Base-by-base conservation (phyloP, 2,113 vertebrate species). In the Bettongia penicillata region DNA sequence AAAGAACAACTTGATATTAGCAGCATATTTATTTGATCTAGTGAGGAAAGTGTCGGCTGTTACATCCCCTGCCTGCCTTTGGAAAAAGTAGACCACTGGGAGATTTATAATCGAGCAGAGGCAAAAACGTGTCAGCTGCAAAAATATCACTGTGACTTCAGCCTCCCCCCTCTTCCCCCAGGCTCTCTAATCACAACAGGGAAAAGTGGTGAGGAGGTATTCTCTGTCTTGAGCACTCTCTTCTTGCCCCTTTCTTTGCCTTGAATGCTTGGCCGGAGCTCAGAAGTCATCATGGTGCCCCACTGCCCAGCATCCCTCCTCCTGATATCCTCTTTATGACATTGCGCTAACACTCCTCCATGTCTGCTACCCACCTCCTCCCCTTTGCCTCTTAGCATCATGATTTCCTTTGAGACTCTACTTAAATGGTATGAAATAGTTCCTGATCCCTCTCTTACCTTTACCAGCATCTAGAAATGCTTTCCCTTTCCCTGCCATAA, bases 71-170 rank as follows among this genome's bases (percentile, higher is more conserved):
- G 51, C 77, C 68, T 43, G 49, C 50, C 43, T 50, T 53, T 43
- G 51, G 57, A 43, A 93, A 89, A 84, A 89, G 68, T 89, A 89
- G 50, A 89, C 51, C 37, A n/a, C 57, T 51, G 92, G n/a, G 68
- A 93, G 92, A 84, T 93, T 84, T 89, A 93, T 93, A 52, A 89
- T 93, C 50, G 89, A 53, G 77, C 37, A 84, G n/a, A 84, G n/a
- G 19, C 68, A 84, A 84, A 84, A 84, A 43, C 43, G 68, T 84
- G 68, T 84, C 68, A 84, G 68, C 92, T 51, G 11, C 14, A 51
- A 48, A 31, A 53, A 89, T 53, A 31, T 84, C 31, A 89, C 37
- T n/a, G 11, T n/a, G 19, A 25, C 68, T 89, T 89, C 92, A 16
- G 68, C 51, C 24, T n/a, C 92, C n/a, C 51, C 37, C 0, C 61